Percentiles rank a stretch among this genome's conserved stretches.
phyloP scores from a whole-genome alignment of 1,140 invertebrate species.

The Manduca sexta region DNA sequence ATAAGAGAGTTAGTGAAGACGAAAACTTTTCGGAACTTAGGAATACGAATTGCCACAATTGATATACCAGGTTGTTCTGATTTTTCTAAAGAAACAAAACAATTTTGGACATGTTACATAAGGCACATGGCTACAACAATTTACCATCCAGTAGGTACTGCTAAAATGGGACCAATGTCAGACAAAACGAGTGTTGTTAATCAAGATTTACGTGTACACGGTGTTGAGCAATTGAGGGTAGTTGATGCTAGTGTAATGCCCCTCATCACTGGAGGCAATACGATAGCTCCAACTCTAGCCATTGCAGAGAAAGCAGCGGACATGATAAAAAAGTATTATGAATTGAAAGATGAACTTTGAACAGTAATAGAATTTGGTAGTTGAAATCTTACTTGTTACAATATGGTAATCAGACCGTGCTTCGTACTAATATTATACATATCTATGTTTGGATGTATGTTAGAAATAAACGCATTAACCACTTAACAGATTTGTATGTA shows the following conservation, averaged over 20 bases:
- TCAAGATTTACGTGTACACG: not conserved
- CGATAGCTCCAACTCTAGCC: not conserved
- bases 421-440: no score
- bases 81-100: not conserved
- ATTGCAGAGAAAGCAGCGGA: conserved; percentile 7
- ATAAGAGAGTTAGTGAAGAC: not conserved
- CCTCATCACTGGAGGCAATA: not conserved
- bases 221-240: not conserved
- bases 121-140: not conserved
- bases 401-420: no score
- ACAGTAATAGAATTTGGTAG: no score
- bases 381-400: no score
- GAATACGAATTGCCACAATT: not conserved
- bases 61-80: not conserved
- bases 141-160: not conserved
- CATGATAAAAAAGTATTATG: conserved; percentile 4
- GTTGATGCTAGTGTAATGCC: conserved; percentile 7
- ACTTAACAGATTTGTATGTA: no score
- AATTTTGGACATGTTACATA: conserved; percentile 2
- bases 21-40: not conserved
- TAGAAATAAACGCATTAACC: no score
- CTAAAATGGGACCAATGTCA: not conserved
- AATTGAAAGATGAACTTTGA: not conserved
- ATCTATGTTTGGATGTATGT: no score
- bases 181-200: not conserved